Base-by-base conservation (phyloP, 2,888 invertebrate species). In the Diachrysia chrysitis region DNA sequence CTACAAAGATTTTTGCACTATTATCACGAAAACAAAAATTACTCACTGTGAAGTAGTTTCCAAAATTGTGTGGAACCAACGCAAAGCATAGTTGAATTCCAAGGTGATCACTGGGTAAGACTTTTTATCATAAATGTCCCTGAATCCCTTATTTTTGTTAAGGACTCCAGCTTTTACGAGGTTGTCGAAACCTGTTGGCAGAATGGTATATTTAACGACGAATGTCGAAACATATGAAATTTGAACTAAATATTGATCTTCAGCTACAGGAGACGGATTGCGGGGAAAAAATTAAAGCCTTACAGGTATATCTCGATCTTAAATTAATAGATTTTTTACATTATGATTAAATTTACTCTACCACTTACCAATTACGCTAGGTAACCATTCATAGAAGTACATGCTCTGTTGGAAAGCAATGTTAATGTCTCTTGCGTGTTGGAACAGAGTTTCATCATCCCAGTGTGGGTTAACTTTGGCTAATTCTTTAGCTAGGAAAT, bases 391-490 rank as follows among this genome's bases (percentile, higher is more conserved):
- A 55, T 86, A 83, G 19, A 81, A 74, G 46, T 76, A 79, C 23
- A 89, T 83, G 66, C 88, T 84, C 66, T 80, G 58, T 14, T 60
- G 60, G 1, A 68, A 70, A 14, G 86, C 87, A 12, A 86, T 86
- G 37, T 82, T 82, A 1, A 89, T 87, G 1, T 88, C 85, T 69
- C 86, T 76, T 0, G 88, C 80, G 0, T 69, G 75, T 21, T 82
- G 69, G 58, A 86, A 89, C 6, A 87, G 65, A 37, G 60, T 78
- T 0, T 88, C 85, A 19, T 89, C 89, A 14, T 78, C 69, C 89
- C 89, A 89, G 60, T 87, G 85, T 0, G 88, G 87, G 54, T 89
- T 89, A 0, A 88, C 55, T 0, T 46, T 23, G 1, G 80, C 69
- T 54, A 89, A 63, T 4, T 78, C 19, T 0, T 63, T 66, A 0